Base-by-base conservation (phyloP, 2,113 vertebrate genomes). In the Saguinus midas region DNA sequence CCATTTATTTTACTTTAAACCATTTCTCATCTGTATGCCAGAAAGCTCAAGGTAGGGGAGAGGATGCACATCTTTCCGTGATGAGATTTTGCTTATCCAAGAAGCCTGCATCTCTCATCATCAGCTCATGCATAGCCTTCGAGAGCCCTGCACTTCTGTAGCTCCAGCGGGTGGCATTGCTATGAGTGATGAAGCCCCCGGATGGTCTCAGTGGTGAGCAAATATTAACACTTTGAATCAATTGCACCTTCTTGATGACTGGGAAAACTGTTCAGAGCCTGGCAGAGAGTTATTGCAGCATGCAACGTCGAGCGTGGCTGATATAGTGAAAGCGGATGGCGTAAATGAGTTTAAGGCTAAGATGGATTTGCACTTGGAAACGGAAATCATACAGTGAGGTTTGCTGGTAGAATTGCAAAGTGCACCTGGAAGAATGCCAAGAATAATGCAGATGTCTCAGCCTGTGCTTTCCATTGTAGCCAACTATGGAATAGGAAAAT, bases 201-300 rank as follows among this genome's bases (percentile, higher is more conserved):
- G 72, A 88, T 83, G 78, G 81, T 90, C 90, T 98, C 27, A 0
- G 76, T 90, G 87, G 50, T 75, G 91, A 95, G 91, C 93, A 97
- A 96, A 97, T 90, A 94, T 94, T 94, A 97, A 96, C 96, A 92
- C 58, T 95, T 96, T 72, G 96, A 98, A 96, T 98, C 94, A 90
- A 73, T 79, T 79, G 96, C 0, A 0, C 76, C 76, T 88, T 82
- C 89, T 68, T 97, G 96, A 90, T 97, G 91, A 88, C 70, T 68
- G 32, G 32, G 72, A 79, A 95, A 57, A 85, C 64, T 55, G 52
- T 93, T 90, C 8, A 1, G 66, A 83, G 96, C 58, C 70, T 4
- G 14, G 84, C 66, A 73, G 87, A 91, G 93, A 94, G 72, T 95
- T 92, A 92, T 72, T 79, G 20, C 23, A 1, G 91, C 76, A 45